phyloP scores from a whole-genome alignment of 2,113 vertebrate genomes.

The Pteronura brasiliensis region DNA sequence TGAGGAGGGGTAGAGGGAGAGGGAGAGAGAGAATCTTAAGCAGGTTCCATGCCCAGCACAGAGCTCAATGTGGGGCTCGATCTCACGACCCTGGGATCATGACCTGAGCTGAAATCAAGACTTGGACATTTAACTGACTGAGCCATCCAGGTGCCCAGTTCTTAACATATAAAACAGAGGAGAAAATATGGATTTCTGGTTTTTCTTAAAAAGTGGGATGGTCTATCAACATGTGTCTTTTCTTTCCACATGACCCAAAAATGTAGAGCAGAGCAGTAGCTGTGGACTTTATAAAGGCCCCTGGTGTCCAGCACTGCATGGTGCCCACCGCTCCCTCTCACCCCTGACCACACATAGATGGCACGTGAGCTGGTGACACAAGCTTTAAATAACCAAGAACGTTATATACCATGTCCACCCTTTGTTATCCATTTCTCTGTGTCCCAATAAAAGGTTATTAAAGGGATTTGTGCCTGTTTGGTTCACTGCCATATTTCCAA shows the following conservation, averaged over 20 bases:
- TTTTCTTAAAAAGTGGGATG: not conserved
- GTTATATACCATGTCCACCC: not conserved
- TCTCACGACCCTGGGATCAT: not conserved
- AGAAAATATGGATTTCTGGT: not conserved
- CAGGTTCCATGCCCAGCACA: not conserved
- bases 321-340: not conserved
- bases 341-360: not conserved
- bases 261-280: not conserved
- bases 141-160: not conserved
- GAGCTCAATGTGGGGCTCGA: not conserved
- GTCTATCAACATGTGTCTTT: not conserved
- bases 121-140: not conserved
- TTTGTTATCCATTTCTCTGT: not conserved
- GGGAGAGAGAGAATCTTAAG: not conserved
- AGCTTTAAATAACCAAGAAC: not conserved
- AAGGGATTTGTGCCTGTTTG: not conserved
- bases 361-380: not conserved
- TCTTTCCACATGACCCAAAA: not conserved
- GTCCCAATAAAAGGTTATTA: not conserved
- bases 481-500: not conserved
- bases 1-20: not conserved
- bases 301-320: not conserved
- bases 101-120: not conserved
- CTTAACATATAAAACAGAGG: not conserved
- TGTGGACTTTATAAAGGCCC: not conserved